phyloP scores from a whole-genome alignment of 2,888 invertebrate species.

The Dicyrtoma fusca region DNA sequence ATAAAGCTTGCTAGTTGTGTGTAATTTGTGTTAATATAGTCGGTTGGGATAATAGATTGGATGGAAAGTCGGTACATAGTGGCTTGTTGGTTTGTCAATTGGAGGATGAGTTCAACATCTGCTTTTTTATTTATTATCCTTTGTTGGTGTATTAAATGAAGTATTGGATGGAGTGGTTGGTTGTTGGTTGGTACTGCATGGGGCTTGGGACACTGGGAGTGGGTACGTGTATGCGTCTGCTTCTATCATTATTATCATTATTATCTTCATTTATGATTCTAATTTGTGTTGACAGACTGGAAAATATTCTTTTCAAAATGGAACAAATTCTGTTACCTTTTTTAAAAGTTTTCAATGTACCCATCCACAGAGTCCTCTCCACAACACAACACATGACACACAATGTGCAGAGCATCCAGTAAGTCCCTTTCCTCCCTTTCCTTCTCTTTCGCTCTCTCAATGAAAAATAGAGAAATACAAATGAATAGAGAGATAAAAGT shows the following conservation, averaged over 20 bases:
- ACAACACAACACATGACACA: too few species aligned
- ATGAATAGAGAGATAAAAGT: too few species aligned
- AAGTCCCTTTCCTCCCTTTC: neutral
- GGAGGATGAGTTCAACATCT: conserved; percentile 24
- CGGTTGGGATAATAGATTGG: too few species aligned
- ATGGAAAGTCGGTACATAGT: too few species aligned
- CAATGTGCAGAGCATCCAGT: too few species aligned
- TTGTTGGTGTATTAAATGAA: neutral
- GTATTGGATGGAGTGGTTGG: neutral
- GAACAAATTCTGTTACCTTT: conserved; percentile 32
- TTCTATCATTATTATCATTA: conserved; percentile 9
- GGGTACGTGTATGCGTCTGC: neutral
- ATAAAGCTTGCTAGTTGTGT: too few species aligned
- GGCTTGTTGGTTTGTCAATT: neutral
- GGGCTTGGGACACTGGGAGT: neutral
- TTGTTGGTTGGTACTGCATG: neutral
- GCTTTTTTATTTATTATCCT: conserved; percentile 4
- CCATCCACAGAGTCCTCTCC: neutral
- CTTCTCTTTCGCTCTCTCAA: neutral
- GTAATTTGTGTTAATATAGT: too few species aligned
- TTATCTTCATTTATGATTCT: conserved; percentile 38
- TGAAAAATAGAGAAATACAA: too few species aligned
- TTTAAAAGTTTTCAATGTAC: conserved; percentile 7
- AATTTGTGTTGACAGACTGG: conserved; percentile 41
- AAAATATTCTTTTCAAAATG: conserved; percentile 39